Evolutionary conservation across 2,113 vertebrate species (phyloP).

Genomic region (Cochlearius cochlearius): DNA sequence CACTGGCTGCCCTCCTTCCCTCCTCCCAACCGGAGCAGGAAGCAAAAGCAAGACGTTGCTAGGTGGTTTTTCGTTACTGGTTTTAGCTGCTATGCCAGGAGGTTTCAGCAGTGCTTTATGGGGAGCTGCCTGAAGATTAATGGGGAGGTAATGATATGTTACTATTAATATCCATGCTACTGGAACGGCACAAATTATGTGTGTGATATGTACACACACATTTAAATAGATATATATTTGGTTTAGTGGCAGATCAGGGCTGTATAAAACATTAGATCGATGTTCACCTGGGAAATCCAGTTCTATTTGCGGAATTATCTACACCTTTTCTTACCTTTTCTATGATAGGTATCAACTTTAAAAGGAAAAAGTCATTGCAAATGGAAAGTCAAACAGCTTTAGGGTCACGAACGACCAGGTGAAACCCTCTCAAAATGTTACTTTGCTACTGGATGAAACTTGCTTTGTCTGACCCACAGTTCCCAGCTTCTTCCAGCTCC

Average conservation of each 20-base stretch:
- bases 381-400: background rate
- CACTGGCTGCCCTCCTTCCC: background rate
- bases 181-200: background rate
- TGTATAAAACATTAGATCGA: background rate
- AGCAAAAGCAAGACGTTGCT: background rate
- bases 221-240: background rate
- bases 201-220: background rate
- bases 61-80: background rate
- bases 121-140: background rate
- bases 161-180: background rate
- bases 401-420: background rate
- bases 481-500: background rate
- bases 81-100: background rate
- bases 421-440: background rate
- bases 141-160: background rate
- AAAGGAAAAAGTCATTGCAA: background rate
- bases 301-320: background rate
- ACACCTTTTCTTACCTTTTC: background rate
- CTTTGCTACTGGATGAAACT: background rate
- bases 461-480: background rate
- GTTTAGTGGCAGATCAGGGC: background rate
- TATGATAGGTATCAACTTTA: background rate
- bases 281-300: background rate
- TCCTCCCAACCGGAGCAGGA: background rate
- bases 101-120: background rate